Evolutionary conservation across 2,888 invertebrate genomes (phyloP).

Genomic region (Cenopis cana): DNA sequence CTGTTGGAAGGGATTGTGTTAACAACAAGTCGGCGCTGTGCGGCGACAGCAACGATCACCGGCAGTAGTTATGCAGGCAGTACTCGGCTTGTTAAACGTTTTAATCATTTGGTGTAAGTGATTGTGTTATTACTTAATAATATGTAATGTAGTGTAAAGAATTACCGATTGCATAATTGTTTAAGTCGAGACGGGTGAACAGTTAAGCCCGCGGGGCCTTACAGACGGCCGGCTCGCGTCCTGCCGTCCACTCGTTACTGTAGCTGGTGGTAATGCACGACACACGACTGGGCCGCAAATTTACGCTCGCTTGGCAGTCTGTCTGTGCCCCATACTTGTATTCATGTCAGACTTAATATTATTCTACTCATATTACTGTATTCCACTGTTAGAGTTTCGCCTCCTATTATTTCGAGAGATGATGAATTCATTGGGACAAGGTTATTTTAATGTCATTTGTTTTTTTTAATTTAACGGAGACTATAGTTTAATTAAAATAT

Average conservation of each 20-base stretch:
- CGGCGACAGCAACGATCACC: constrained; percentile 20
- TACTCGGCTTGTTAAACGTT: constrained; percentile 37
- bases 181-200: constrained; percentile 1
- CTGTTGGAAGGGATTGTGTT: constrained; percentile 24
- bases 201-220: constrained; percentile 1
- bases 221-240: constrained; percentile 25
- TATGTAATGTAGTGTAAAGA: constrained; percentile 37
- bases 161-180: constrained; percentile 30
- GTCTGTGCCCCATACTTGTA: constrained; percentile 13
- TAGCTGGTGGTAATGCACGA: constrained; percentile 9
- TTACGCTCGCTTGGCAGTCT: constrained; percentile 6
- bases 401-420: constrained; percentile 54
- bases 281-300: constrained; percentile 1
- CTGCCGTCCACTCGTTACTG: neutral
- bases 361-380: constrained; percentile 26
- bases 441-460: constrained; percentile 56
- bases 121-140: constrained; percentile 40
- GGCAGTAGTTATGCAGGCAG: constrained; percentile 11
- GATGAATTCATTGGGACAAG: constrained; percentile 57
- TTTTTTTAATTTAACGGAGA: constrained; percentile 64
- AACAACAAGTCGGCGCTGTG: constrained; percentile 15
- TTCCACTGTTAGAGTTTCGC: constrained; percentile 42
- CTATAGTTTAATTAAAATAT: constrained; percentile 59
- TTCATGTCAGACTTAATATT: constrained; percentile 17
- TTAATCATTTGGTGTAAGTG: constrained; percentile 44